Evolutionary conservation across 1,140 invertebrate genomes (phyloP).

Genomic region (Psilanteris sp.): DNA sequence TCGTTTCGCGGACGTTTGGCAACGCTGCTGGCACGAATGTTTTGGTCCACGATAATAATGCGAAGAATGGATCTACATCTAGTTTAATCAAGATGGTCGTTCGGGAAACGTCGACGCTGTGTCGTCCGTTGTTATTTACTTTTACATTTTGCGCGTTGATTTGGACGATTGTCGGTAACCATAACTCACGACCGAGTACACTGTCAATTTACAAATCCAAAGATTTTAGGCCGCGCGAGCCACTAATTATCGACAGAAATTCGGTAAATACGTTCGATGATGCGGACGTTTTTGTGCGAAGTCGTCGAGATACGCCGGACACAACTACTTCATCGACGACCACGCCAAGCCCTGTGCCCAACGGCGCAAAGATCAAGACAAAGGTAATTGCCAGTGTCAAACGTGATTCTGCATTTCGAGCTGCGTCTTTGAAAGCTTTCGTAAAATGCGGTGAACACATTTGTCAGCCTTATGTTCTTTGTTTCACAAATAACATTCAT

Average conservation of each 20-base stretch:
- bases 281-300: constrained; percentile 15
- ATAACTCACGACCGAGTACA: constrained; percentile 60
- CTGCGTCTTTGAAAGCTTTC: too few relatives aligned
- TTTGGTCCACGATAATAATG: constrained; percentile 40
- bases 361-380: constrained; percentile 33
- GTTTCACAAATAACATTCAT: too few relatives aligned
- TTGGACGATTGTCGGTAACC: constrained; percentile 57
- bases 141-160: constrained; percentile 60
- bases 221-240: constrained; percentile 58
- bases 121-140: constrained; percentile 56
- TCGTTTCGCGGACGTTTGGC: constrained; percentile 17
- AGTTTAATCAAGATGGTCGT: constrained; percentile 75
- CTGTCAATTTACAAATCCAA: constrained; percentile 62
- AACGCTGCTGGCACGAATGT: constrained; percentile 46
- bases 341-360: neutral
- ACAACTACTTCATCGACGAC: neutral
- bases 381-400: constrained; percentile 38
- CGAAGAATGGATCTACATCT: constrained; percentile 24
- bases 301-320: constrained; percentile 26
- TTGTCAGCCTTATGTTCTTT: constrained; percentile 3
- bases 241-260: constrained; percentile 20
- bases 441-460: too few relatives aligned
- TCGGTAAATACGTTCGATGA: neutral
- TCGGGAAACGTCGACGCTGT: constrained; percentile 69
- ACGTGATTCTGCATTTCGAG: too few relatives aligned